Base-by-base conservation (phyloP, 2,113 vertebrate species). In the Pelmatolapia mariae region DNA sequence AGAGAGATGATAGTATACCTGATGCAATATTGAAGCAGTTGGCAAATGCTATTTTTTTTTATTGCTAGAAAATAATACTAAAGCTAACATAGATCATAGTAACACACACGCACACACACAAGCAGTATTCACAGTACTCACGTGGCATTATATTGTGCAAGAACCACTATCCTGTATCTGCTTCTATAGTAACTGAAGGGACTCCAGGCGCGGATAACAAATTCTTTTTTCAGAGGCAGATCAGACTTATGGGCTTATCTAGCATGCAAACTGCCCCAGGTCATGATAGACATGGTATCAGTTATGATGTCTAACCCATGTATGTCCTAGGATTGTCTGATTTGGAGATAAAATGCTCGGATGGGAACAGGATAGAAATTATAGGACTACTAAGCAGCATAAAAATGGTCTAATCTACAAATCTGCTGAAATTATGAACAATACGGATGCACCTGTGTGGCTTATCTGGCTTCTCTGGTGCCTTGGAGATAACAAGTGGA, bases 21-120 rank as follows among this genome's bases (percentile, higher is more conserved):
- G 86, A 91, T 81, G 87, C 84, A 85, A 90, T 84, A 89, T 82
- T 84, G 78, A 81, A 81, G 43, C 29, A 52, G 85, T 84, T 36
- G 5, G 61, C 56, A 73, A 86, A 86, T 56, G 78, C 56, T 84
- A 83, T 66, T 12, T 66, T 63, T 54, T 88, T 86, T 89, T 92
- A 92, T 88, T 86, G 80, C 90, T 52, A 12, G 12, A 73, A 83
- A 78, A 82, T 84, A 66, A 85, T 6, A 19, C 56, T 31, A 59
- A 81, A 86, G 80, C 15, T 38, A 66, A 15, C 11, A 26, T 10
- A 12, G 24, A 13, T 24, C 4, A 19, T 19, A 52, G 22, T 1
- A 52, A 59, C 40, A 68, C 50, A 50, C 10, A 66, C 54, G 16
- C 63, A n/a, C 78, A 31, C 38, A 59, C 54, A 59, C 71, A 54